Conservation (phyloP, 23 tunicate genomes). For the Oikopleura dioica region DNA sequence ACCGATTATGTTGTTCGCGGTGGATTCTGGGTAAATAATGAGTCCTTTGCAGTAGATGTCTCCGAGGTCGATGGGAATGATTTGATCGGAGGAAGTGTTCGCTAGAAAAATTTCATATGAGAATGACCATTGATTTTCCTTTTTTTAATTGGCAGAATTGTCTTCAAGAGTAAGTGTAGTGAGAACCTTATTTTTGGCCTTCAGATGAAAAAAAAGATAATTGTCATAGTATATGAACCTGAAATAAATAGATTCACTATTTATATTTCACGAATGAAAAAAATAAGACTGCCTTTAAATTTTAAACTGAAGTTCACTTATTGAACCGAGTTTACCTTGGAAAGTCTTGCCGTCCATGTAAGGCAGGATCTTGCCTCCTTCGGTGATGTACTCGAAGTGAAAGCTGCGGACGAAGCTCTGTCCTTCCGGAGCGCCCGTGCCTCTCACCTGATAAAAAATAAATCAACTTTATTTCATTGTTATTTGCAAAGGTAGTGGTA, state of each 20-base stretch:
- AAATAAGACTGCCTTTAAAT: too few species aligned
- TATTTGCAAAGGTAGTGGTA: too few species aligned
- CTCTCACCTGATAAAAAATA: not conserved
- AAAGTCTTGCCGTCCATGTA: not conserved
- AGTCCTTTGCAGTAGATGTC: conserved; percentile 4
- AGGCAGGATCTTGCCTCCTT: not conserved
- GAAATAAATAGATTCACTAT: too few species aligned
- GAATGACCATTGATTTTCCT: not conserved
- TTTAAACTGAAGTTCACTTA: too few species aligned
- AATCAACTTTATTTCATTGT: too few species aligned
- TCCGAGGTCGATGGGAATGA: not conserved
- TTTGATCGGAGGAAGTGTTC: not conserved
- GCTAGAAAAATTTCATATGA: not conserved
- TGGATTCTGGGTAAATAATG: not conserved
- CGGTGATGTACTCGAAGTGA: not conserved
- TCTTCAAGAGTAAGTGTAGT: not conserved
- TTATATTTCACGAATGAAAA: too few species aligned
- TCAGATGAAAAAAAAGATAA: not conserved
- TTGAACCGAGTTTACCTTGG: not conserved
- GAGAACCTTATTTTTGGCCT: not conserved
- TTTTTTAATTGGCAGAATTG: not conserved
- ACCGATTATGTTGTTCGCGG: not conserved
- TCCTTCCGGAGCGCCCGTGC: conserved; percentile 10
- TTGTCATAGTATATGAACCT: not conserved
- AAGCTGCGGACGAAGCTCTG: not conserved